phyloP scores from a whole-genome alignment of 2,888 invertebrate species.

The Dyspetes luteomarginatus region DNA sequence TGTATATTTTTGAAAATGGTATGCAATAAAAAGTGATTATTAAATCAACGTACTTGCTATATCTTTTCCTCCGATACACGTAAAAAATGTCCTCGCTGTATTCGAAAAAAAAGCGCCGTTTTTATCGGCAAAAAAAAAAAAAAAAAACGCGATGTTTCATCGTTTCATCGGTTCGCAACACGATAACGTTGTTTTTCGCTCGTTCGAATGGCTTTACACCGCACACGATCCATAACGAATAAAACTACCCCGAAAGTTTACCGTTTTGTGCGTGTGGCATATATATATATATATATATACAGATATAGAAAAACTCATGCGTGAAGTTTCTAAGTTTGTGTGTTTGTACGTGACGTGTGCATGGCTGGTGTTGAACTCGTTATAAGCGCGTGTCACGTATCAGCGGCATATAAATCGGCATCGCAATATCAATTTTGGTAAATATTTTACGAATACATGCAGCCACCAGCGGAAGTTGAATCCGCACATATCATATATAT shows the following conservation, averaged over 20 bases:
- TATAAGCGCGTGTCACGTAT: constrained; percentile 55
- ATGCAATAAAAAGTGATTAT: too few species aligned
- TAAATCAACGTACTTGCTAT: too few species aligned
- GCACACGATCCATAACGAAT: background rate
- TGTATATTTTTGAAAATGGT: too few species aligned
- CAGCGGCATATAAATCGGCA: constrained; percentile 63
- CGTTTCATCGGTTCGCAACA: too few species aligned
- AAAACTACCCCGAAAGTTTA: background rate
- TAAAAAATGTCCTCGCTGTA: too few species aligned
- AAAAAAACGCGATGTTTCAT: background rate
- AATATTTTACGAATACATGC: constrained; percentile 60
- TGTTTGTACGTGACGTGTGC: background rate
- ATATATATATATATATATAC: background rate
- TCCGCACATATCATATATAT: constrained; percentile 1
- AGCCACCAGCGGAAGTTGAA: constrained; percentile 2
- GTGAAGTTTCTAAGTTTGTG: background rate
- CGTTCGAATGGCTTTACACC: background rate
- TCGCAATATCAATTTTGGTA: constrained; percentile 70
- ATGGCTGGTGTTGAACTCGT: constrained; percentile 35
- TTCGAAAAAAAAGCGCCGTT: background rate
- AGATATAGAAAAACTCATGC: background rate
- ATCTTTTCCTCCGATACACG: too few species aligned
- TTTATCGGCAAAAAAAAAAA: too few species aligned
- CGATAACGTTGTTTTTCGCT: background rate
- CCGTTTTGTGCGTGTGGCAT: too few species aligned